Evolutionary conservation across 2,113 vertebrate genomes (phyloP).

Genomic region (Calypte anna): DNA sequence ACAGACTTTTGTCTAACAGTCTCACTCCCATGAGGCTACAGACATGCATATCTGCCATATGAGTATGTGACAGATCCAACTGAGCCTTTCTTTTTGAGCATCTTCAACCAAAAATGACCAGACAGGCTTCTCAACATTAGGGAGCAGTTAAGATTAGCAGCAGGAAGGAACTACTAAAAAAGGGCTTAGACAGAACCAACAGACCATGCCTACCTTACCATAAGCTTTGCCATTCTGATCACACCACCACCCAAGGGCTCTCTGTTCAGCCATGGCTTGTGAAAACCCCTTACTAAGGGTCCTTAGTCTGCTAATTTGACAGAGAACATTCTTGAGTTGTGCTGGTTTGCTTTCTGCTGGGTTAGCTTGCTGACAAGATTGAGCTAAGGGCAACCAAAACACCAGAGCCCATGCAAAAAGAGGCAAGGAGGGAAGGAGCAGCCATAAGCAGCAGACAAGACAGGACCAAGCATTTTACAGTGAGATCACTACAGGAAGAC

Average conservation of each 20-base stretch:
- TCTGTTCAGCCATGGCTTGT: neutral
- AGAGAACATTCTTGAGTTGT: neutral
- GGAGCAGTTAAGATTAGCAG: neutral
- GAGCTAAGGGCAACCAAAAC: neutral
- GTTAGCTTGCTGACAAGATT: neutral
- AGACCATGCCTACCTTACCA: neutral
- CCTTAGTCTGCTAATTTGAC: neutral
- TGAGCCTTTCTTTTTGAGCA: neutral
- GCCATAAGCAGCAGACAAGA: neutral
- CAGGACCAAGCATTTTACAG: neutral
- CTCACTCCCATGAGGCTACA: neutral
- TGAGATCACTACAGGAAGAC: neutral
- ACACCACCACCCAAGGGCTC: neutral
- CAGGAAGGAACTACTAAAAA: neutral
- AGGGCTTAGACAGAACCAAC: neutral
- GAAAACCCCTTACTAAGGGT: neutral
- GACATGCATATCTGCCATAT: neutral
- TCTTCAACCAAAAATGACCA: neutral
- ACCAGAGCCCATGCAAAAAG: neutral
- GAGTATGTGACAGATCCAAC: neutral
- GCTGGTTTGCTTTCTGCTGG: neutral
- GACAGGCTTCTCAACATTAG: neutral
- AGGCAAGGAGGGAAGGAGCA: fast-evolving
- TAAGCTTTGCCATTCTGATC: neutral
- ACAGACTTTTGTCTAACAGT: neutral